Percentiles rank a stretch among this genome's conserved stretches.
These are phyloP conservation scores for Jaculus jaculus DNA, from an alignment of 2,113 vertebrate genomes.

Conservation along the genomic window DNA sequence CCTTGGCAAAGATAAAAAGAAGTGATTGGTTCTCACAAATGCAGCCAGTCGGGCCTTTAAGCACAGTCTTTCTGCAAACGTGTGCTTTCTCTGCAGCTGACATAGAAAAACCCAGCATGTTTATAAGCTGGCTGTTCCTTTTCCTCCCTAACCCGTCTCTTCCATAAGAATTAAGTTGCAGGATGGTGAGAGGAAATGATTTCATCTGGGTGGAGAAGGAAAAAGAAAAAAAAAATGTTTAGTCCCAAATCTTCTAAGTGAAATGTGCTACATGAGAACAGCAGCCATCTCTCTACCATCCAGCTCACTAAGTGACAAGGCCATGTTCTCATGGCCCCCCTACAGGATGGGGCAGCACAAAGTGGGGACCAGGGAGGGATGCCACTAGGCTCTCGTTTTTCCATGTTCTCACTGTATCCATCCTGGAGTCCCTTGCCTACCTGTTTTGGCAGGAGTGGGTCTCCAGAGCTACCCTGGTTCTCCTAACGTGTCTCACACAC, in stretches of 20 bases:
- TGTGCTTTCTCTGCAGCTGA: conserved; percentile 26
- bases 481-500: background rate
- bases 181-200: conserved; percentile 73
- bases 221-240: conserved; percentile 60
- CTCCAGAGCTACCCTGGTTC: background rate
- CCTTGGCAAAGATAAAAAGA: background rate
- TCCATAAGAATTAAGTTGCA: conserved; percentile 41
- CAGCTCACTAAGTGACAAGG: conserved; percentile 33
- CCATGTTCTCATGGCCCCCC: background rate
- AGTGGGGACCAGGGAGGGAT: background rate
- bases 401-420: background rate
- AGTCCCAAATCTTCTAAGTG: conserved; percentile 44
- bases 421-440: background rate
- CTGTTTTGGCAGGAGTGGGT: background rate
- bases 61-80: conserved; percentile 26
- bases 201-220: conserved; percentile 47
- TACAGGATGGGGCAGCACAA: background rate
- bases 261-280: conserved; percentile 56
- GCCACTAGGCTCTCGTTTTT: background rate
- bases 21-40: background rate
- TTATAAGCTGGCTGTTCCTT: conserved; percentile 24
- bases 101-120: conserved; percentile 42
- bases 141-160: background rate
- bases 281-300: conserved; percentile 55
- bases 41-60: conserved; percentile 10